phyloP scores from a whole-genome alignment of 2,113 vertebrate species.

The Irena cyanogastra region DNA sequence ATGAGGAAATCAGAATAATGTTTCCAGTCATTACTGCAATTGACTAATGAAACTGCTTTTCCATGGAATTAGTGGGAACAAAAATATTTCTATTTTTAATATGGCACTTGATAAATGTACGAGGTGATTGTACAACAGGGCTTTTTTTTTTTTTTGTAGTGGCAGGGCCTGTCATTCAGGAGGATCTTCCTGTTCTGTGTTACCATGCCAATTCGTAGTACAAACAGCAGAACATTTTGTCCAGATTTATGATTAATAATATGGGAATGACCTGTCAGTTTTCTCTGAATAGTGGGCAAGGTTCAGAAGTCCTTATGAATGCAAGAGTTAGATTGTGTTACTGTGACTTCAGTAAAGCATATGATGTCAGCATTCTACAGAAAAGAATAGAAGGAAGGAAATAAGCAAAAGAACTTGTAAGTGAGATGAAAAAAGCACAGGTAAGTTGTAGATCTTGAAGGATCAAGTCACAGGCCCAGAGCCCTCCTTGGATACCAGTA shows the following conservation, averaged over 20 bases:
- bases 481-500: neutral
- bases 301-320: neutral
- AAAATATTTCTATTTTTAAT: slow-evolving; percentile 5
- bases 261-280: neutral
- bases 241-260: neutral
- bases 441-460: neutral
- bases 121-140: neutral
- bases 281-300: neutral
- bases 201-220: neutral
- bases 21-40: neutral
- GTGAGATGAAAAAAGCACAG: accelerated
- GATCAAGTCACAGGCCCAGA: neutral
- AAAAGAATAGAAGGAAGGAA: neutral
- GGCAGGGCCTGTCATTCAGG: neutral
- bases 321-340: neutral
- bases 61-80: neutral
- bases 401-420: neutral
- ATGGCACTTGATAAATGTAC: neutral
- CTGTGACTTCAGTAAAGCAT: neutral
- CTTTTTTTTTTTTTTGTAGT: neutral
- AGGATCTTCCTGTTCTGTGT: neutral
- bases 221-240: slow-evolving; percentile 34
- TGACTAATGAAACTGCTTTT: slow-evolving; percentile 8
- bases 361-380: neutral
- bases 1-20: neutral